These are phyloP conservation scores for Clarias platycephalus DNA, from an alignment of 2,797 vertebrate genomes.

Conservation along the genomic window DNA sequence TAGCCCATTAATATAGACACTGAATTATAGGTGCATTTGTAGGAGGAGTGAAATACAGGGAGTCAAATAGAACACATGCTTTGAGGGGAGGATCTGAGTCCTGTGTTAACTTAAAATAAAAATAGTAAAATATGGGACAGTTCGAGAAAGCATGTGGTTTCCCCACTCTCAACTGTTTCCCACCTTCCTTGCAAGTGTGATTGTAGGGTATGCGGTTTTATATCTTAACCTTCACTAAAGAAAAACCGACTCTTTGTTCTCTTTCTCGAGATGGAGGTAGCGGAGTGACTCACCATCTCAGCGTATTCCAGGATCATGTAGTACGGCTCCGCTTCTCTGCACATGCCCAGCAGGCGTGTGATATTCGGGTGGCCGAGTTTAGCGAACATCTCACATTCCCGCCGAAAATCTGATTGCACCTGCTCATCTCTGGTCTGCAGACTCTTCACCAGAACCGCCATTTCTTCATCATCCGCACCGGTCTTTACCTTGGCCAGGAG, in stretches of 20 bases:
- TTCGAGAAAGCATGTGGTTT: background rate
- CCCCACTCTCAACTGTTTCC: background rate
- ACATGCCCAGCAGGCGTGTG: conserved; percentile 79
- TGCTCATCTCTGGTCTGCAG: conserved; percentile 82
- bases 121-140: too few species aligned
- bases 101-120: too few species aligned
- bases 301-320: conserved; percentile 87
- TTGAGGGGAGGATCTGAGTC: too few species aligned
- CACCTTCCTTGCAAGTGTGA: too few species aligned
- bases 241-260: background rate
- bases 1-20: too few species aligned
- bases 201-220: background rate
- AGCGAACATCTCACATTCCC: conserved; percentile 85
- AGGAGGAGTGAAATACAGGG: too few species aligned
- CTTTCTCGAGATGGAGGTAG: background rate
- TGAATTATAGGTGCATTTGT: too few species aligned
- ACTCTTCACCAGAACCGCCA: conserved; percentile 82
- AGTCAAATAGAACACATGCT: too few species aligned
- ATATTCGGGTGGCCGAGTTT: conserved; percentile 81
- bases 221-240: background rate
- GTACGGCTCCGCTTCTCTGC: conserved; percentile 79
- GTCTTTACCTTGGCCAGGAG: conserved; percentile 82
- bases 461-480: conserved; percentile 69
- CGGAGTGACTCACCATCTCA: conserved; percentile 74
- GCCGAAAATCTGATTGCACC: conserved; percentile 80